These are phyloP conservation scores for Pseudachorutes palmiensis DNA, from an alignment of 1,140 invertebrate genomes.

Conservation along the genomic window DNA sequence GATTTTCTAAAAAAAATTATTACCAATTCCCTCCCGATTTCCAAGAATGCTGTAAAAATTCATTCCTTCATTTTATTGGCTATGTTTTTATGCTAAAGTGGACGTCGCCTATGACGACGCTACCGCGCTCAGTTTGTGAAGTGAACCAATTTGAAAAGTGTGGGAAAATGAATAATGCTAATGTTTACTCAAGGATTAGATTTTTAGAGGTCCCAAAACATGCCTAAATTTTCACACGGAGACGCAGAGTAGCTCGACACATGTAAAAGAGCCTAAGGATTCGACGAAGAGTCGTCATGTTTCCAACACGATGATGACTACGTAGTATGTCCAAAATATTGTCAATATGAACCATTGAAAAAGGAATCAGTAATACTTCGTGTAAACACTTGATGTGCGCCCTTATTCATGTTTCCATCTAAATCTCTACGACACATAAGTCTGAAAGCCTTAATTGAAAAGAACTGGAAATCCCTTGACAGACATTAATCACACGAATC, in stretches of 20 bases:
- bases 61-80: too few species aligned
- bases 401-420: slow-evolving; percentile 27
- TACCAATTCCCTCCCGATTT: too few species aligned
- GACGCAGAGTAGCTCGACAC: not conserved
- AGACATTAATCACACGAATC: slow-evolving; percentile 36
- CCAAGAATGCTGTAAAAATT: too few species aligned
- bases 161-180: slow-evolving; percentile 32
- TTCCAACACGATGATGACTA: not conserved
- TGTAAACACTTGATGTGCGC: slow-evolving; percentile 32
- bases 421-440: slow-evolving; percentile 31
- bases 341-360: not conserved
- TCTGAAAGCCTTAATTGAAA: not conserved
- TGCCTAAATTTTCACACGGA: not conserved
- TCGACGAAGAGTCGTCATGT: not conserved
- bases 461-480: slow-evolving; percentile 24
- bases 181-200: slow-evolving; percentile 31
- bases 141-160: slow-evolving; percentile 16
- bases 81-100: too few species aligned
- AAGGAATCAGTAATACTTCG: slow-evolving; percentile 15
- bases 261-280: not conserved
- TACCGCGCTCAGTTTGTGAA: not conserved
- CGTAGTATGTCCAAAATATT: not conserved
- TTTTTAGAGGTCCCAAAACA: slow-evolving; percentile 9
- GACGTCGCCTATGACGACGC: too few species aligned
- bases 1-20: too few species aligned